Evolutionary conservation across 1,140 invertebrate species (phyloP), one percentile per base, ranked within the genome.

Genomic region (Chionoecetes opilio): DNA sequence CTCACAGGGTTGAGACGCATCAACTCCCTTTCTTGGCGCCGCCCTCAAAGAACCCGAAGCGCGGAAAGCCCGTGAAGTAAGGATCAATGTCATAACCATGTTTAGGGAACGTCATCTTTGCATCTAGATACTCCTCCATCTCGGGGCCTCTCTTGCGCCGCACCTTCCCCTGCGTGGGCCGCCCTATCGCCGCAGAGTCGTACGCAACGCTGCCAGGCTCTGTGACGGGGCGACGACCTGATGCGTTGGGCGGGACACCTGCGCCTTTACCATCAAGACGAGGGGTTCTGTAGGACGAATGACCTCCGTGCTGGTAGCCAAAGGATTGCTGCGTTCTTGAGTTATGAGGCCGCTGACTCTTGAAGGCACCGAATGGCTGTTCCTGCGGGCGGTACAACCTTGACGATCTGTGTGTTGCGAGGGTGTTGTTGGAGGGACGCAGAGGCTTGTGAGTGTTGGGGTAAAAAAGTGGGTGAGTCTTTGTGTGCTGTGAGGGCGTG

Each of bases 21-120:
- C 82, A 38, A 82, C 31, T 82, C 0, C 82, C 35, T 34, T 82
- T 89, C 38, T 31, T 6, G 5, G 92, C 86, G 21, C 84, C 63
- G 63, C 46, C 53, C 14, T 94, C 89, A 91, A 94, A 94, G 38
- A 91, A 94, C 2, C 93, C 93, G 53, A 94, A 94, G 0, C 26
- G 29, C 2, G 93, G 93, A 21, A 94, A 94, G 37, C 82, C 63
- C 8, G 29, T 11, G 82, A 94, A 94, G 31, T 91, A 94, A 21
- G 37, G 63, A 53, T 94, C 93, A 26, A 94, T 94, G 93, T 94
- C 63, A 34, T 91, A 94, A 14, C 93, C 93, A n/a, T 32, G 86
- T 41, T 46, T 94, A 3, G 93, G 93, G 38, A 94, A 94, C 31
- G 26, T 91, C 0, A 84, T 32, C 32, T 41, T 37, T 29, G 88